These are phyloP conservation scores for Xestia sexstrigata DNA, from an alignment of 2,888 invertebrate genomes.

Conservation along the genomic window DNA sequence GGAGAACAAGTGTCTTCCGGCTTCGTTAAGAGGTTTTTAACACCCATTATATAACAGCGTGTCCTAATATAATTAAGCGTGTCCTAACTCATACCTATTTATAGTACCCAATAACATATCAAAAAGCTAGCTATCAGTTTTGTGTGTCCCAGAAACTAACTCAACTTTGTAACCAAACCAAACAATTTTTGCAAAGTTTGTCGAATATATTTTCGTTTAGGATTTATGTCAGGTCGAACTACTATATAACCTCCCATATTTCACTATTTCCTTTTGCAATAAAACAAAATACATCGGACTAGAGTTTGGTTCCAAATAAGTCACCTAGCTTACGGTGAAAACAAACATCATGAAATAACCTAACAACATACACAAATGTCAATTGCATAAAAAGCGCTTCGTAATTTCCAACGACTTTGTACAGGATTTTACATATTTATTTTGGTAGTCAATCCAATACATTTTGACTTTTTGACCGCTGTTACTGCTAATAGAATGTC, in stretches of 20 bases:
- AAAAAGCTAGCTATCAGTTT: background rate
- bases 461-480: background rate
- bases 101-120: background rate
- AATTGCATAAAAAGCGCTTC: background rate
- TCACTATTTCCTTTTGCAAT: constrained; percentile 18
- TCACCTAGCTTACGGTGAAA: background rate
- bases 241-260: constrained; percentile 8
- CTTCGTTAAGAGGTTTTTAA: too few relatives aligned
- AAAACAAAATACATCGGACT: constrained; percentile 2
- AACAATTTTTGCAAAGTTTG: constrained; percentile 14
- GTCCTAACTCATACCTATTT: background rate
- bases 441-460: background rate
- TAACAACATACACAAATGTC: background rate
- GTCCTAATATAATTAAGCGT: too few relatives aligned
- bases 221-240: constrained; percentile 26
- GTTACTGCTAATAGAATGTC: background rate
- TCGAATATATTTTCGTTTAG: constrained; percentile 12
- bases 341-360: background rate
- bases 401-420: background rate
- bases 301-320: background rate
- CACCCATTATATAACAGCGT: background rate
- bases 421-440: background rate
- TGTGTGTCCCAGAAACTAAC: background rate
- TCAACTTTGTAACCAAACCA: background rate
- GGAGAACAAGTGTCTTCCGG: too few relatives aligned